Conservation (phyloP, 2,113 vertebrate species). For the Neofelis nebulosa region DNA sequence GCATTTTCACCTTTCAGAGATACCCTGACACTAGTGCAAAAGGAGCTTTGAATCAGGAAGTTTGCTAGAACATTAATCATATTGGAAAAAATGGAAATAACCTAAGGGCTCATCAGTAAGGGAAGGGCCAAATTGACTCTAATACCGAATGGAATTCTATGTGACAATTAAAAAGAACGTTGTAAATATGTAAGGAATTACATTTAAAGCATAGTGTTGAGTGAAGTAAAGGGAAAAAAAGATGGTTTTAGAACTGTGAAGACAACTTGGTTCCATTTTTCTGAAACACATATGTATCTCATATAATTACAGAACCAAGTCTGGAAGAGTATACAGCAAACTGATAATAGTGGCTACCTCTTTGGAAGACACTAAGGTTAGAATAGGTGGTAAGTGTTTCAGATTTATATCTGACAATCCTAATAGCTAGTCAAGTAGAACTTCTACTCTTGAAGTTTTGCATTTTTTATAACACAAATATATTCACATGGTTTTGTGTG, state of each 20-base stretch:
- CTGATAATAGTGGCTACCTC: not conserved
- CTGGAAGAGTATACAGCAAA: not conserved
- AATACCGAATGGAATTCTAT: not conserved
- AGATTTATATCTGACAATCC: not conserved
- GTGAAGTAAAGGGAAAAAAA: not conserved
- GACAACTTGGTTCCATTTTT: not conserved
- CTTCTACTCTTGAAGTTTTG: not conserved
- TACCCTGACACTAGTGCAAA: not conserved
- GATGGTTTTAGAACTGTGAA: not conserved
- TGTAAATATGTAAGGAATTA: not conserved
- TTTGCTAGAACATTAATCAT: not conserved
- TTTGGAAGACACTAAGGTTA: not conserved
- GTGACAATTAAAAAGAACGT: not conserved
- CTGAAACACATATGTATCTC: not conserved
- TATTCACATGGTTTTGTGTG: not conserved
- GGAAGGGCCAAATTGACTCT: not conserved
- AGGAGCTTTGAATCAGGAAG: not conserved
- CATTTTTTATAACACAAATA: not conserved
- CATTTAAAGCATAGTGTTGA: not conserved
- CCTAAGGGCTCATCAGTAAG: not conserved
- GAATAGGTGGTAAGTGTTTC: not conserved
- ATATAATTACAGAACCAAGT: not conserved
- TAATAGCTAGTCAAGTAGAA: not conserved
- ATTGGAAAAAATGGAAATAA: not conserved
- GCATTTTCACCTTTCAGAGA: not conserved